phyloP scores from a whole-genome alignment of 2,797 vertebrate species.

The Falco novaeseelandiae region DNA sequence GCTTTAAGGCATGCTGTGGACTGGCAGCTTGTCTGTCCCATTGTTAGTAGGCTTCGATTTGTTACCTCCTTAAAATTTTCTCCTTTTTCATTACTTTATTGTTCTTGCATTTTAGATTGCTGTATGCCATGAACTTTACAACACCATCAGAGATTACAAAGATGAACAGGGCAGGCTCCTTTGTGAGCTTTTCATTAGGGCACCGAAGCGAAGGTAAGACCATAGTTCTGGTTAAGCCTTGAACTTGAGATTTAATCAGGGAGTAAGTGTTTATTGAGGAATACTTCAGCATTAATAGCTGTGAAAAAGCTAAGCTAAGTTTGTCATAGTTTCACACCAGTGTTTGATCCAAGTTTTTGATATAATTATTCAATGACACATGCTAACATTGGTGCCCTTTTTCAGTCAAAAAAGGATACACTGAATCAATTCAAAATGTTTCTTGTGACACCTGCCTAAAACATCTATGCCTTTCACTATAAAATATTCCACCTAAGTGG shows the following conservation, averaged over 20 bases:
- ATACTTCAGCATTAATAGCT: neutral
- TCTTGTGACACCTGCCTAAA: neutral
- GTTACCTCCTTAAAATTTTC: neutral
- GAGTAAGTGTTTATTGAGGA: neutral
- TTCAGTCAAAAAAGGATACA: neutral
- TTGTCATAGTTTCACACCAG: neutral
- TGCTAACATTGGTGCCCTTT: neutral
- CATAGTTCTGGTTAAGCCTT: neutral
- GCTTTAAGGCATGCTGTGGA: neutral
- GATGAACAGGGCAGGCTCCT: slow-evolving; percentile 94
- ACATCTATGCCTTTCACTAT: neutral
- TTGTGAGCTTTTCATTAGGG: slow-evolving; percentile 92
- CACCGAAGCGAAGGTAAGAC: slow-evolving; percentile 93
- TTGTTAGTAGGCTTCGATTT: neutral
- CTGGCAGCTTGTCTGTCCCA: neutral
- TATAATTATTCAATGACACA: neutral
- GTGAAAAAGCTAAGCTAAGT: neutral
- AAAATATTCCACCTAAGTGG: neutral
- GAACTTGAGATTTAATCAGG: neutral
- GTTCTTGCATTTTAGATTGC: slow-evolving; percentile 84
- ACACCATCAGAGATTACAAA: slow-evolving; percentile 94
- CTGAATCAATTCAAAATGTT: neutral
- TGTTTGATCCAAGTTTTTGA: neutral
- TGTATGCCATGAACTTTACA: slow-evolving; percentile 96
- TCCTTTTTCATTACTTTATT: neutral